Percentiles rank a stretch among this genome's conserved stretches.
These are phyloP conservation scores for Peromyscus aztecus DNA, from an alignment of 2,797 vertebrate genomes.

Conservation along the genomic window DNA sequence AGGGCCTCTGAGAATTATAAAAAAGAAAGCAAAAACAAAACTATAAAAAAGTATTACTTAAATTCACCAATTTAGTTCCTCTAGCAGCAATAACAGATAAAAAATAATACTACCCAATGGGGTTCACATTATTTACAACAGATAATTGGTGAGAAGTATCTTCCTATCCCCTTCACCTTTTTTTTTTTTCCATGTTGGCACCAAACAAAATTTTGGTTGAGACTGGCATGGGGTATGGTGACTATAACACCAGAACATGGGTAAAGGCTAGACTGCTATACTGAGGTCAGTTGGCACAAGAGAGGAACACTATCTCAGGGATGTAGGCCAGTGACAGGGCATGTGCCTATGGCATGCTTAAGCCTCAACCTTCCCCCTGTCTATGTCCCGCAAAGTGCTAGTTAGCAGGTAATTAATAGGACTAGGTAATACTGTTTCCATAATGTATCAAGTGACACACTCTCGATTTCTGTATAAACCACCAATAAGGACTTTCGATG, in stretches of 20 bases:
- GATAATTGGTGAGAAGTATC: neutral
- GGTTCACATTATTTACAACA: neutral
- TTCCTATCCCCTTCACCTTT: neutral
- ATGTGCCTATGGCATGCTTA: neutral
- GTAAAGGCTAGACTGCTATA: neutral
- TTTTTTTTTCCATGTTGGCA: neutral
- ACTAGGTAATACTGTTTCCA: neutral
- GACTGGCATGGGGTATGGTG: too few species aligned
- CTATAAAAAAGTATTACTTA: conserved; percentile 16
- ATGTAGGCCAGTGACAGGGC: neutral
- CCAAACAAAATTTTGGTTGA: neutral
- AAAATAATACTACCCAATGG: neutral
- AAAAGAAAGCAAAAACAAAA: neutral
- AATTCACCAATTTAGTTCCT: conserved; percentile 45
- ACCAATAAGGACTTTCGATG: conserved; percentile 21
- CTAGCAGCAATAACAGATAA: conserved; percentile 26
- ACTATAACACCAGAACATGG: neutral
- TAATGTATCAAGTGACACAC: neutral
- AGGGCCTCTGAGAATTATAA: conserved; percentile 30
- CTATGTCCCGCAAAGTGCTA: neutral
- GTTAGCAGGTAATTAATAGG: neutral
- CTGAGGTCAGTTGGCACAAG: neutral
- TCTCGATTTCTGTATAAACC: conserved; percentile 40
- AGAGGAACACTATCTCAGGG: neutral
- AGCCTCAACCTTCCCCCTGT: neutral